Base-by-base conservation (phyloP, 2,113 vertebrate species). In the Oreotrochilus melanogaster region DNA sequence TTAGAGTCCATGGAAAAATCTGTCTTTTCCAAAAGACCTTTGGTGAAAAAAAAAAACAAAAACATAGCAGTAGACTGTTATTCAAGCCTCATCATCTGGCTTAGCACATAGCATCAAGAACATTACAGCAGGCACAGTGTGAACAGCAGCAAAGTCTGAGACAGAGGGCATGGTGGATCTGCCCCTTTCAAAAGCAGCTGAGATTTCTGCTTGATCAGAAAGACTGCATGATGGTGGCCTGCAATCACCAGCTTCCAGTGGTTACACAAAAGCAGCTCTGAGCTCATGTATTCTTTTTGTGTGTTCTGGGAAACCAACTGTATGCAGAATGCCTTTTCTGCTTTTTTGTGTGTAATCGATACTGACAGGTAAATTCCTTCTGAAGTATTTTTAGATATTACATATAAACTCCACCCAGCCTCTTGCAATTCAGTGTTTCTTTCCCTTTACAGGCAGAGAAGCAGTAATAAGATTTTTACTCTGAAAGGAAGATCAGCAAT, bases 241-340 rank as follows among this genome's bases (percentile, higher is more conserved):
- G 50, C 43, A 43, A 6, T 53, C n/a, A 1, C 25, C 39, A 22
- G 54, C 48, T 19, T 51, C 47, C 37, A 19, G 43, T 3, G 18
- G 42, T 37, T 33, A 62, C 60, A 27, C 21, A 60, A 10, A 33
- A 33, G 19, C 60, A 15, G 39, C 88, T 58, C 64, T 51, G n/a
- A 31, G 51, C 33, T 4, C 39, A 4, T 7, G 1, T 9, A 14
- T 6, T 25, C n/a, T 25, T 60, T 2, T 28, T 1, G 2, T 15
- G 24, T 28, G 4, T 18, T n/a, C 69, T 27, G 53, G 24, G 15
- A 78, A 47, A 57, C 23, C 54, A 43, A 18, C 58, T 8, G 35
- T 30, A 18, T 16, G 54, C 57, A n/a, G 10, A 56, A 75, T 14
- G 25, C 35, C 69, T 61, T 45, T 66, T 31, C 56, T 84, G 61